Conservation (phyloP, 1,140 invertebrate species). For the Drosophila teissieri region DNA sequence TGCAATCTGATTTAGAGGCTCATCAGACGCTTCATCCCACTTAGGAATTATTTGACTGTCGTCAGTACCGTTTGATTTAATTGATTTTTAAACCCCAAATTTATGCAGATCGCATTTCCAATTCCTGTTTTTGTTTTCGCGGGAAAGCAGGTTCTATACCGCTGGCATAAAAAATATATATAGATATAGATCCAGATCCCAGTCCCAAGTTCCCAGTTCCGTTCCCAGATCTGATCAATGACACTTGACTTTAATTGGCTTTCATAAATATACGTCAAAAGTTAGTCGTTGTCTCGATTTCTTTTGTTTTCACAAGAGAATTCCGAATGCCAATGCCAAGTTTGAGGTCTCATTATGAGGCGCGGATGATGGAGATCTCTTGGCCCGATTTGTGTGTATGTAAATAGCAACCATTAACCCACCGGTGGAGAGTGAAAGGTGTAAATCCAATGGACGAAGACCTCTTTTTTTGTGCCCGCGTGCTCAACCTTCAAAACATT, state of each 20-base stretch:
- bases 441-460: constrained; percentile 48
- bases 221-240: constrained; percentile 48
- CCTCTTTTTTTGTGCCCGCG: constrained; percentile 42
- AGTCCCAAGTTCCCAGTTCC: constrained; percentile 54
- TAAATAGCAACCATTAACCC: constrained; percentile 35
- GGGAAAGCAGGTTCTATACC: constrained; percentile 46
- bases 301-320: constrained; percentile 6
- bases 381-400: constrained; percentile 42
- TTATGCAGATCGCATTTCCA: constrained; percentile 32
- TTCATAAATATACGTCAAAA: constrained; percentile 30
- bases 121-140: constrained; percentile 48
- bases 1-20: constrained; percentile 24
- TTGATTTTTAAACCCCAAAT: constrained; percentile 34
- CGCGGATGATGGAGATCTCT: constrained; percentile 22
- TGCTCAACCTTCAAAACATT: constrained; percentile 61
- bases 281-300: background rate
- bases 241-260: constrained; percentile 42
- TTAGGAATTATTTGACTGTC: constrained; percentile 29
- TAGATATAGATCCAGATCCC: constrained; percentile 21
- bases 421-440: constrained; percentile 66
- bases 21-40: constrained; percentile 3
- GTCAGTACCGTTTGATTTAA: constrained; percentile 41
- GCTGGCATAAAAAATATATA: background rate
- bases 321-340: constrained; percentile 62
- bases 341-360: constrained; percentile 53